These are phyloP conservation scores for Hippocampus kuda DNA, from an alignment of 2,797 vertebrate genomes.

Conservation along the genomic window DNA sequence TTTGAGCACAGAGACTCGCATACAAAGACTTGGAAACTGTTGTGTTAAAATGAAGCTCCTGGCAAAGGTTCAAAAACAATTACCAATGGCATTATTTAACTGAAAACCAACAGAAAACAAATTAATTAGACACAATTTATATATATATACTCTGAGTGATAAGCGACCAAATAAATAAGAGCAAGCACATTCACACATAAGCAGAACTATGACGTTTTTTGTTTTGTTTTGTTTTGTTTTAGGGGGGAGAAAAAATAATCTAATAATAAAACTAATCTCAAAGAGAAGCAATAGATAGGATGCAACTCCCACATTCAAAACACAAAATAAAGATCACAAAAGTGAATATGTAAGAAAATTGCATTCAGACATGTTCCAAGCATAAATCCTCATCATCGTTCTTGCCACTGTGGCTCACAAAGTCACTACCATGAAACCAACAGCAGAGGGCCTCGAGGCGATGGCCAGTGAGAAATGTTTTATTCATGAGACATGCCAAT, in stretches of 20 bases:
- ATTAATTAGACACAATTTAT: too few relatives aligned
- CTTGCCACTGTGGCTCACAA: conserved; percentile 31
- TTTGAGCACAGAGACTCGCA: too few relatives aligned
- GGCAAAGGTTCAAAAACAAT: not conserved
- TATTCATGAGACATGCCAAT: conserved; percentile 45
- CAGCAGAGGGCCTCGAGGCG: conserved; percentile 64
- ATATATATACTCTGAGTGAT: not conserved
- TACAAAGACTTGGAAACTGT: too few relatives aligned
- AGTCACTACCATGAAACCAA: conserved; percentile 29
- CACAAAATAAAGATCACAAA: not conserved
- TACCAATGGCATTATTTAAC: not conserved
- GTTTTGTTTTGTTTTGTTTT: not conserved
- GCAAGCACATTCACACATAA: not conserved
- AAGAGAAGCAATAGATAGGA: not conserved
- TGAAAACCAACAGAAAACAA: not conserved
- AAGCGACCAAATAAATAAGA: not conserved
- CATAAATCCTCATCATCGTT: not conserved
- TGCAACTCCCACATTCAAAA: not conserved
- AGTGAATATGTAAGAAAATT: not conserved
- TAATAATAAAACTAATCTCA: not conserved
- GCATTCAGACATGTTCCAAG: not conserved
- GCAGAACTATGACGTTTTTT: not conserved
- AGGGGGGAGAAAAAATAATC: not conserved
- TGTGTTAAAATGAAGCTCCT: too few relatives aligned
- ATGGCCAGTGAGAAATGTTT: conserved; percentile 44